A percentile compares a stretch with the other conserved stretches of the same genome.
Conservation (phyloP, 2,113 vertebrate species). For the Thamnaconus septentrionalis region DNA sequence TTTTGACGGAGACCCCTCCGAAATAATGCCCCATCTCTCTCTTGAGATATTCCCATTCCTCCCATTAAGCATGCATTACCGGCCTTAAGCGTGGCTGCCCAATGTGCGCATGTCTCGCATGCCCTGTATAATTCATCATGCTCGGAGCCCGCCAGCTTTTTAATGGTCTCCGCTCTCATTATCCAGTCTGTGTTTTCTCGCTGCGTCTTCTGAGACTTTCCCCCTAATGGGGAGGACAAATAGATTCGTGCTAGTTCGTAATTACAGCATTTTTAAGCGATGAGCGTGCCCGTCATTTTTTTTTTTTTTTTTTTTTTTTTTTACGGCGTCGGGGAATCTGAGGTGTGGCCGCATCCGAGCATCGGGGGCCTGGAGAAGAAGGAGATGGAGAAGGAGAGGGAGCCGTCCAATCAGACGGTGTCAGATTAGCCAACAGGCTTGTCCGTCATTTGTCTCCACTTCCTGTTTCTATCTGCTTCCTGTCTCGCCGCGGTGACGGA, state of each 20-base stretch:
- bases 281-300: conserved; percentile 9
- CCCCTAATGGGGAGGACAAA: conserved; percentile 68
- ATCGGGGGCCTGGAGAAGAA: conserved; percentile 2
- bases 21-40: conserved; percentile 50
- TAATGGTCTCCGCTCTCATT: conserved; percentile 70
- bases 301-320: too few species aligned
- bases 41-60: conserved; percentile 56
- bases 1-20: conserved; percentile 45
- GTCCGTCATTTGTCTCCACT: conserved; percentile 56
- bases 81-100: conserved; percentile 59
- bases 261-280: conserved; percentile 61
- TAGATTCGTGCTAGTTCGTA: conserved; percentile 63
- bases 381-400: conserved; percentile 11
- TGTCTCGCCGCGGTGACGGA: conserved; percentile 50
- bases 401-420: conserved; percentile 53
- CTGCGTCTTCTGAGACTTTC: conserved; percentile 52
- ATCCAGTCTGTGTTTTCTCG: conserved; percentile 64
- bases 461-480: conserved; percentile 62
- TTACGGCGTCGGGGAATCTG: too few species aligned
- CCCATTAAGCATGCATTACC: conserved; percentile 72
- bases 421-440: conserved; percentile 52
- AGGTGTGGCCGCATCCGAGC: conserved; percentile 13
- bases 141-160: conserved; percentile 64
- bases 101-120: conserved; percentile 65
- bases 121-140: conserved; percentile 70